phyloP scores from a whole-genome alignment of 2,888 invertebrate species.

The Sepiola atlantica region DNA sequence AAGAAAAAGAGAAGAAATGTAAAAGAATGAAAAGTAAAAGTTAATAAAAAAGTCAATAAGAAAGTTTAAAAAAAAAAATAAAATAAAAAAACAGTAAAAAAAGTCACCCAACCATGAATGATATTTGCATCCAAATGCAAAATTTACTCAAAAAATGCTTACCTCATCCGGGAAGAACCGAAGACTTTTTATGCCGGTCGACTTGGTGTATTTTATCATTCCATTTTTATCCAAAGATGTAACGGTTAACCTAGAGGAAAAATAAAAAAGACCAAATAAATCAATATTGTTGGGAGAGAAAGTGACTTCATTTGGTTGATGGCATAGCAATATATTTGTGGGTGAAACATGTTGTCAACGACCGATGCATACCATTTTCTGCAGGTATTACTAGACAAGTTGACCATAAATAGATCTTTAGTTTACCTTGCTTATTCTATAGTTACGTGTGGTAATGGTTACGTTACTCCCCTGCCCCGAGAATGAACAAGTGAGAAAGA shows the following conservation, averaged over 20 bases:
- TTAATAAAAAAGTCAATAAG: no score
- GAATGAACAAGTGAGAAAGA: not conserved
- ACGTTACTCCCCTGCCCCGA: no score
- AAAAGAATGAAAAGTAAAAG: no score
- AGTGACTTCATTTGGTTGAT: not conserved
- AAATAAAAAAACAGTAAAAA: not conserved
- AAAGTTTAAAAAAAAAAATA: no score
- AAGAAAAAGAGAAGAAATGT: no score
- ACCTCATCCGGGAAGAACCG: conserved; percentile 82
- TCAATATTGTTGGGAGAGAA: not conserved
- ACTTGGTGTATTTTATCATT: conserved; percentile 80
- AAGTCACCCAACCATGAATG: not conserved
- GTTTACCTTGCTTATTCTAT: no score
- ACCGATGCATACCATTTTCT: no score
- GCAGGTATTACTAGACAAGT: no score
- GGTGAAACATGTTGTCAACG: no score
- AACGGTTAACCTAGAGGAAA: conserved; percentile 55
- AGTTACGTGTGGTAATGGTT: no score
- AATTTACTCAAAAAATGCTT: conserved; percentile 50
- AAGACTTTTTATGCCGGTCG: conserved; percentile 80
- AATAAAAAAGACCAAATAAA: not conserved
- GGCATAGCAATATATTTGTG: no score
- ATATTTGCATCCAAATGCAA: not conserved
- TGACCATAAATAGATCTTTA: no score
- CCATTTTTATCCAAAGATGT: conserved; percentile 80